Conservation (phyloP, 2,113 vertebrate species). For the Fulica atra region DNA sequence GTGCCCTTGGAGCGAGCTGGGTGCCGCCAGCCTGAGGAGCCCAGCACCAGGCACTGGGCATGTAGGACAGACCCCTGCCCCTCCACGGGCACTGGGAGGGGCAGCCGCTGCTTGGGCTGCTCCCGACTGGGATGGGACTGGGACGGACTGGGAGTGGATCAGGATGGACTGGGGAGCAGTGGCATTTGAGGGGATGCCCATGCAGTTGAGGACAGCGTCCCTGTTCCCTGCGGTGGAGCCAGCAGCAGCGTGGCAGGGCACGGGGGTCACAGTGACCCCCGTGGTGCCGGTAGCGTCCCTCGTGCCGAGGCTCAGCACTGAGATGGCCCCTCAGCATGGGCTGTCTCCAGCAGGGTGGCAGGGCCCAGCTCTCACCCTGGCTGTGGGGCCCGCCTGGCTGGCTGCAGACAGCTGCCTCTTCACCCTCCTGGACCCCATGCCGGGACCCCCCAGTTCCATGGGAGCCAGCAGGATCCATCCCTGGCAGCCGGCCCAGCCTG, state of each 20-base stretch:
- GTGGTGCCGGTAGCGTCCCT: not conserved
- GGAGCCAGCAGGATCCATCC: not conserved
- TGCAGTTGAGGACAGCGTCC: not conserved
- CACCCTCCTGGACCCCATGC: fast-evolving
- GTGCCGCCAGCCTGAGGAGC: not conserved
- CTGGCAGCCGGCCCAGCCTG: not conserved
- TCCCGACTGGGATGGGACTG: not conserved
- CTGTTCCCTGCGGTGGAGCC: not conserved
- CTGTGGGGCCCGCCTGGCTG: not conserved
- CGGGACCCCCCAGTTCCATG: not conserved
- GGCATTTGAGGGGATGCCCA: not conserved
- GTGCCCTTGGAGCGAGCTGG: not conserved
- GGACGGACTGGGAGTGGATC: not conserved
- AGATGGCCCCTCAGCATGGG: fast-evolving
- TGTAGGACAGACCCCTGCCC: fast-evolving
- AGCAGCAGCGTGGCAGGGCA: not conserved
- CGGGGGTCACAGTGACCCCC: not conserved
- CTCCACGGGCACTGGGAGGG: not conserved
- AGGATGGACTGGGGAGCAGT: not conserved
- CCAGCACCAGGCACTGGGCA: not conserved
- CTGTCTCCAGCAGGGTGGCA: not conserved
- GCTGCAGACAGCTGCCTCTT: not conserved
- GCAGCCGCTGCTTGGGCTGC: not conserved
- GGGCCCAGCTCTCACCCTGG: not conserved
- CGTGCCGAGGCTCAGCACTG: fast-evolving